Conservation (phyloP, 30 jellyfish, hydroid and myxozoan genomes). For the Pelagia noctiluca region DNA sequence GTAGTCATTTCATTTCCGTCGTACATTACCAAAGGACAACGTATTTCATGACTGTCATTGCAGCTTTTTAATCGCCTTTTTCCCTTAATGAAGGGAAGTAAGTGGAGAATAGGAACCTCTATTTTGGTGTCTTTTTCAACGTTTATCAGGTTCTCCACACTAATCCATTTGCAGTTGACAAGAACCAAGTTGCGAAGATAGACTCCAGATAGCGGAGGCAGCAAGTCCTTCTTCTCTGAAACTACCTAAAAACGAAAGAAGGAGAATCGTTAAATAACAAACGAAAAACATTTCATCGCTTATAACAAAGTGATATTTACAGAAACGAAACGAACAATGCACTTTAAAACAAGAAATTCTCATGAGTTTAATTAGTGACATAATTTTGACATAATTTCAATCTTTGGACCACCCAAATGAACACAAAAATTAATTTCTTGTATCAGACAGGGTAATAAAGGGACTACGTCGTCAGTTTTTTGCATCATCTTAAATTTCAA, state of each 20-base stretch:
- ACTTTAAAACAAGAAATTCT: background rate
- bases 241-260: conserved; percentile 11
- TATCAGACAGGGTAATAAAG: too few relatives aligned
- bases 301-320: background rate
- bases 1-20: too few relatives aligned
- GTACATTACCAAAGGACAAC: too few relatives aligned
- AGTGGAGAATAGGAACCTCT: conserved; percentile 23
- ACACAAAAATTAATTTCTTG: too few relatives aligned
- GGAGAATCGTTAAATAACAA: background rate
- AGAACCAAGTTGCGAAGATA: conserved; percentile 13
- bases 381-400: background rate
- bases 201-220: conserved; percentile 52
- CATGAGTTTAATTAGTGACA: background rate
- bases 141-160: background rate
- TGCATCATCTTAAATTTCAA: too few relatives aligned
- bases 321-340: background rate
- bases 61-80: too few relatives aligned
- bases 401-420: too few relatives aligned
- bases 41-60: too few relatives aligned
- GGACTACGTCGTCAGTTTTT: too few relatives aligned
- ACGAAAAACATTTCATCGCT: background rate
- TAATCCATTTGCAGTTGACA: conserved; percentile 26
- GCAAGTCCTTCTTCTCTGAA: background rate
- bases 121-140: background rate
- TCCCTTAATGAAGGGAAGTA: conserved; percentile 3